A percentile compares a stretch with the other conserved stretches of the same genome.
These are phyloP conservation scores for Orius laevigatus DNA, from an alignment of 1,140 invertebrate species.

Conservation along the genomic window DNA sequence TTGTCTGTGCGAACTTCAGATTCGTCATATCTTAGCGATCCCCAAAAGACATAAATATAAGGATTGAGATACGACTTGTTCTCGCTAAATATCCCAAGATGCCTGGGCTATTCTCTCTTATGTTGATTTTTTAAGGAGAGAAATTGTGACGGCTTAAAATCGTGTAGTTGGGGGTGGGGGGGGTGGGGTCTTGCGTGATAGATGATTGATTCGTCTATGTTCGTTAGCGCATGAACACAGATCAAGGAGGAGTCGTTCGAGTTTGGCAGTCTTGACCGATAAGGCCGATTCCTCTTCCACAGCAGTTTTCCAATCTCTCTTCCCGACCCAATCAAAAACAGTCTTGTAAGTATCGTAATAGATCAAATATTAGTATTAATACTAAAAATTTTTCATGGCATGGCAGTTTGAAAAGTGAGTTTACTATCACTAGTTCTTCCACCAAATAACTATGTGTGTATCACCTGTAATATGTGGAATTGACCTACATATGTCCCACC, in stretches of 20 bases:
- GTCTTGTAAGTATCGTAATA: slow-evolving; percentile 36
- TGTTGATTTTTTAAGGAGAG: slow-evolving; percentile 9
- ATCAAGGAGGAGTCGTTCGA: slow-evolving; percentile 46
- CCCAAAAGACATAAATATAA: no score
- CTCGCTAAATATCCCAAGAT: no score
- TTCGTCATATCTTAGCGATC: no score
- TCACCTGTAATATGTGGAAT: slow-evolving; percentile 43
- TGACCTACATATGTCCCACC: slow-evolving; percentile 40
- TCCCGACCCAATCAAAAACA: slow-evolving; percentile 36
- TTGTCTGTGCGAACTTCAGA: no score
- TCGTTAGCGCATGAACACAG: slow-evolving; percentile 49
- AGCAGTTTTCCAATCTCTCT: slow-evolving; percentile 44
- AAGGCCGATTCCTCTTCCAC: slow-evolving; percentile 57
- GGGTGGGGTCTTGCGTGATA: no score
- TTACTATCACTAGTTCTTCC: slow-evolving; percentile 31
- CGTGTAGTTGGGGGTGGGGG: no score
- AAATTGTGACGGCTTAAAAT: slow-evolving; percentile 54
- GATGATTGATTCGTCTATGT: slow-evolving; percentile 65
- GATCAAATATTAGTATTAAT: not conserved
- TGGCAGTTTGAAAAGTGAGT: slow-evolving; percentile 53
- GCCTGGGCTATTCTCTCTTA: no score
- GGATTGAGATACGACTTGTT: not conserved
- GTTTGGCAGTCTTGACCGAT: slow-evolving; percentile 77
- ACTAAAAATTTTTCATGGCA: slow-evolving; percentile 30
- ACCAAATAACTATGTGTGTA: slow-evolving; percentile 29